A percentile compares a stretch with the other conserved stretches of the same genome.
Conservation (phyloP, 2,888 invertebrate genomes). For the Crossocerus cetratus region DNA sequence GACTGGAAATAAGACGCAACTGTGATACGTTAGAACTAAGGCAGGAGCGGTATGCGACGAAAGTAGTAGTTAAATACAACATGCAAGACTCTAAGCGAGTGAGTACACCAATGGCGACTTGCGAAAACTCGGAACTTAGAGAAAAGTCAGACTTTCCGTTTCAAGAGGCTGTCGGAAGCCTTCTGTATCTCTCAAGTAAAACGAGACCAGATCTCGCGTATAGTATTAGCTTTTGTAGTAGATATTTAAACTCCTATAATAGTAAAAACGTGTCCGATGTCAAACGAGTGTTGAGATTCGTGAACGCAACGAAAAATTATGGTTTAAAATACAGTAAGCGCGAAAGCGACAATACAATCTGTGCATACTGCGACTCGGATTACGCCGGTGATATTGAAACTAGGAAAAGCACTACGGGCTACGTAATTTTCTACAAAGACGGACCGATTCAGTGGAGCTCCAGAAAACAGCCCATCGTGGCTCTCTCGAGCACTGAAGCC, state of each 20-base stretch:
- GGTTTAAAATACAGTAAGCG: slow-evolving; percentile 2
- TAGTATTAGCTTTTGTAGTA: slow-evolving; percentile 17
- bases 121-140: too few relatives aligned
- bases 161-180: slow-evolving; percentile 16
- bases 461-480: slow-evolving; percentile 9
- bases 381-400: slow-evolving; percentile 8
- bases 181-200: slow-evolving; percentile 16
- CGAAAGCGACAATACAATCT: background rate
- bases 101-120: slow-evolving; percentile 6
- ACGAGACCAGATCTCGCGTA: slow-evolving; percentile 19
- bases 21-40: background rate
- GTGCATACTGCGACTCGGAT: slow-evolving; percentile 13
- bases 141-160: too few relatives aligned
- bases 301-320: slow-evolving; percentile 9
- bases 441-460: slow-evolving; percentile 12
- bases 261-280: slow-evolving; percentile 10
- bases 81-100: slow-evolving; percentile 16
- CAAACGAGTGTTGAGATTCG: slow-evolving; percentile 10
- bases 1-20: background rate
- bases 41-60: slow-evolving; percentile 14
- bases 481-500: slow-evolving; percentile 13
- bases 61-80: slow-evolving; percentile 10
- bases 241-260: slow-evolving; percentile 5
- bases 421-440: slow-evolving; percentile 1
- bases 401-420: slow-evolving; percentile 4